Base-by-base conservation (phyloP, 1,140 invertebrate species). In the Microplitis mediator region DNA sequence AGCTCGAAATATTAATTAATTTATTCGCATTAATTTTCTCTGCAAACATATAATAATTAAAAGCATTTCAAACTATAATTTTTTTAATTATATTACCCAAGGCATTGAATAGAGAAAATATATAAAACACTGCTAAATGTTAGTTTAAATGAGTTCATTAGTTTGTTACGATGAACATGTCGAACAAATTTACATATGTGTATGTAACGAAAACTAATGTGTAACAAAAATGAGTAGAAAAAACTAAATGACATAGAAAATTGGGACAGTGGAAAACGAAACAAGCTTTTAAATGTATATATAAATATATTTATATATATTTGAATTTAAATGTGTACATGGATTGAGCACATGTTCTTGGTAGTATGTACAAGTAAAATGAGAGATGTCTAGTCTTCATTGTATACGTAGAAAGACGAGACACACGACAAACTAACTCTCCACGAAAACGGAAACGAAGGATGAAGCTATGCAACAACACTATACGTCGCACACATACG, bases 391-490 rank as follows among this genome's bases (percentile, higher is more conserved):
- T 65, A 58, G 62, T 64, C 5, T 65, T n/a, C 39, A 60, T 56
- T 13, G 52, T 56, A 6, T 6, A 56, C 0, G 36, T 35, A 54
- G 35, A 56, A 14, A 69, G 31, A 66, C 51, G 56, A 60, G 52
- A 64, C 32, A 45, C 39, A 45, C 39, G 50, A 74, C 64, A 45
- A n/a, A 62, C 54, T 32, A 23, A 14, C 23, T 61, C 64, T 61
- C 64, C 67, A 75, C 76, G 77, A 75, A 79, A 80, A 76, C 75
- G 79, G 74, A 80, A 80, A 76, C 73, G 74, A 73, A 77, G 74
- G 72, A 77, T 76, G 77, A 75, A 77, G 71, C 76, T 79, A 70
- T 74, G 60, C 69, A 52, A 14, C 39, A 62, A 64, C 62, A 51
- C 64, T 62, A 75, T 71, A 73, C 61, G 75, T 64, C 73, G 61